Base-by-base conservation (phyloP, 2,113 vertebrate genomes). In the Platichthys flesus region DNA sequence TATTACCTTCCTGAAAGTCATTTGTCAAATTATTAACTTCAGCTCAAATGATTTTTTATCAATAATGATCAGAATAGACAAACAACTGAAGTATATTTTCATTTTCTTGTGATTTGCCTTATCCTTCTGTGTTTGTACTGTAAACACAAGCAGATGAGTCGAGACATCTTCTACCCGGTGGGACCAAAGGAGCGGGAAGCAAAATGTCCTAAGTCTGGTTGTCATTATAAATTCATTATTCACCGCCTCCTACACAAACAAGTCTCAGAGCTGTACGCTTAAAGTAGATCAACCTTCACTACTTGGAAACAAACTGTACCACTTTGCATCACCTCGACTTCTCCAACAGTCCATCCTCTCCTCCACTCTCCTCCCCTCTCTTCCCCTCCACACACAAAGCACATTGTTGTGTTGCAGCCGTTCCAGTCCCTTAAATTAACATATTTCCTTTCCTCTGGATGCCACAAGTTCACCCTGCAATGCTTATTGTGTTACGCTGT, bases 201-300 rank as follows among this genome's bases (percentile, higher is more conserved):
- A 60, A 78, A 79, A 72, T 56, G 59, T 82, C 79, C 64, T 84
- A 66, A 71, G 73, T 76, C 62, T 71, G 45, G 15, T 51, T 52
- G 52, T 79, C 77, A 71, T 88, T 85, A 73, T 74, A 54, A 81
- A 87, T 83, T 89, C 82, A 84, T 88, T 86, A 83, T 82, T 84
- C 77, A 68, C 47, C 66, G 23, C 74, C 82, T 78, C 83, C 84
- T 79, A 88, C 88, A 85, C 83, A 81, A 88, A 76, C 78, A 78
- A 57, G 54, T 68, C 71, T 65, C 47, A 1, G 18, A 87, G 73
- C 81, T 74, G 76, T 77, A 82, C 73, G 83, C 79, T 82, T 78
- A 5, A 79, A 82, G 78, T 59, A 69, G 45, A 77, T 23, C 54
- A 79, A 35, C 40, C 77, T 68, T 67, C 62, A 24, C 65, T 67